Percentiles rank a stretch among this genome's conserved stretches.
phyloP scores from a whole-genome alignment of 2,113 vertebrate species.

The Chaenogobius annularis region DNA sequence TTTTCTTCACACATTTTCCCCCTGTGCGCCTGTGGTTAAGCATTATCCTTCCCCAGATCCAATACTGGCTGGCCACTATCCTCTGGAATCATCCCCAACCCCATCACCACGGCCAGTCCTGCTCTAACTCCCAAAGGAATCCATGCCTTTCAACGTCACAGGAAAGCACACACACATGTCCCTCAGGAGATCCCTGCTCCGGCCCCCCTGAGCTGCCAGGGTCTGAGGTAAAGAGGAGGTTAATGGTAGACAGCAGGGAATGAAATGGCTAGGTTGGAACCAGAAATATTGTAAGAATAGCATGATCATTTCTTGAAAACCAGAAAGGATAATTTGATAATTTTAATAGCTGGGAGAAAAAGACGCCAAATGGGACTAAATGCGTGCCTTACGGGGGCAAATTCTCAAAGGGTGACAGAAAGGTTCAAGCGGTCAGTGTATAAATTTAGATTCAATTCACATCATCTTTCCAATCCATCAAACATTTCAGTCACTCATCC shows the following conservation, averaged over 20 bases:
- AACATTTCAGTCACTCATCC: slow-evolving; percentile 34
- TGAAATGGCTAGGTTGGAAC: not conserved
- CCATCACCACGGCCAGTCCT: not conserved
- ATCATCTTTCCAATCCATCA: slow-evolving; percentile 1
- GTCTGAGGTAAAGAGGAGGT: slow-evolving; percentile 31
- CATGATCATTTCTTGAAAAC: not conserved
- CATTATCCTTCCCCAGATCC: slow-evolving; percentile 10
- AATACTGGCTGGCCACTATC: not conserved
- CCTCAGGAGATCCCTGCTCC: slow-evolving; percentile 9
- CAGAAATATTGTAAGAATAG: not conserved
- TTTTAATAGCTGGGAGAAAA: not conserved
- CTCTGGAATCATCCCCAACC: slow-evolving; percentile 15
- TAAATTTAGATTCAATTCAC: slow-evolving; percentile 11
- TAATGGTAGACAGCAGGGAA: slow-evolving; percentile 13
- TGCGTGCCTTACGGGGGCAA: not conserved
- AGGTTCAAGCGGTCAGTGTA: slow-evolving; percentile 27
- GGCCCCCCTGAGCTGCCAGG: slow-evolving; percentile 15
- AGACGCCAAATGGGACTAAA: not conserved
- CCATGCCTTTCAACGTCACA: slow-evolving; percentile 8
- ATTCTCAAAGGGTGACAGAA: slow-evolving; percentile 30
- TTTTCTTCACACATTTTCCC: slow-evolving; percentile 20
- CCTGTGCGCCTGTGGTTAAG: slow-evolving; percentile 4
- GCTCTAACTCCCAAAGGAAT: slow-evolving; percentile 9
- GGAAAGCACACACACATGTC: not conserved
- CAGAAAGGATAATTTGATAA: no score